phyloP scores from a whole-genome alignment of 2,888 invertebrate species.

The Andrena bucephala region DNA sequence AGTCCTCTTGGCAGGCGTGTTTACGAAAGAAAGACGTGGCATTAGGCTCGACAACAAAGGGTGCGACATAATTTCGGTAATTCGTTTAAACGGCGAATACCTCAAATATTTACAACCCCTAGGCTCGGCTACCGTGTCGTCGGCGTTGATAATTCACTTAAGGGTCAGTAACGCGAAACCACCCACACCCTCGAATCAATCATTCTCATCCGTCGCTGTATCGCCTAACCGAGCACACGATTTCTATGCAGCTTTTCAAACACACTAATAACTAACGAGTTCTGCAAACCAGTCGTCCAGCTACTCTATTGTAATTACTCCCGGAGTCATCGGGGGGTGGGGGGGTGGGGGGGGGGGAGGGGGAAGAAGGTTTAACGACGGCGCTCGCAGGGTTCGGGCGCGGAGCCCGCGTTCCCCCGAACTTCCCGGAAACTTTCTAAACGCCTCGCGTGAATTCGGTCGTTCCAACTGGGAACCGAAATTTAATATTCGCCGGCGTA shows the following conservation, averaged over 20 bases:
- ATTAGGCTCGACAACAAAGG: slow-evolving; percentile 8
- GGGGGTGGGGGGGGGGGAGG: too few relatives aligned
- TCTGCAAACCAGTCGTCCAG: too few relatives aligned
- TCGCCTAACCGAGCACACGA: slow-evolving; percentile 46
- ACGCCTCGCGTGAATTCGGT: background rate
- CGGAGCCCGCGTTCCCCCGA: too few relatives aligned
- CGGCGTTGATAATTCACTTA: slow-evolving; percentile 68
- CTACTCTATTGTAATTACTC: too few relatives aligned
- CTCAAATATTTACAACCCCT: slow-evolving; percentile 62
- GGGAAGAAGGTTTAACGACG: too few relatives aligned
- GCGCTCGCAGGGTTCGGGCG: too few relatives aligned
- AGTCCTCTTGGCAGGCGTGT: slow-evolving; percentile 1
- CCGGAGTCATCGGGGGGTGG: too few relatives aligned
- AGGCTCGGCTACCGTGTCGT: slow-evolving; percentile 9
- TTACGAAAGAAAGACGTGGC: slow-evolving; percentile 9
- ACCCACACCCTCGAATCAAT: slow-evolving; percentile 73
- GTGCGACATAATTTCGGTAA: slow-evolving; percentile 52
- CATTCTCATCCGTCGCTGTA: slow-evolving; percentile 60
- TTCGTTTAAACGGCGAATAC: slow-evolving; percentile 57
- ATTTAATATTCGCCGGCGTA: slow-evolving; percentile 1
- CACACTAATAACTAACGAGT: background rate
- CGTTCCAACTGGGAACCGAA: background rate
- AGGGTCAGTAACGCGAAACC: slow-evolving; percentile 71
- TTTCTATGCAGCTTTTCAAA: slow-evolving; percentile 14
- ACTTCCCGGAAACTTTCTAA: background rate